Evolutionary conservation across 1,140 invertebrate genomes (phyloP).

Genomic region (Zeugodacus cucurbitae): DNA sequence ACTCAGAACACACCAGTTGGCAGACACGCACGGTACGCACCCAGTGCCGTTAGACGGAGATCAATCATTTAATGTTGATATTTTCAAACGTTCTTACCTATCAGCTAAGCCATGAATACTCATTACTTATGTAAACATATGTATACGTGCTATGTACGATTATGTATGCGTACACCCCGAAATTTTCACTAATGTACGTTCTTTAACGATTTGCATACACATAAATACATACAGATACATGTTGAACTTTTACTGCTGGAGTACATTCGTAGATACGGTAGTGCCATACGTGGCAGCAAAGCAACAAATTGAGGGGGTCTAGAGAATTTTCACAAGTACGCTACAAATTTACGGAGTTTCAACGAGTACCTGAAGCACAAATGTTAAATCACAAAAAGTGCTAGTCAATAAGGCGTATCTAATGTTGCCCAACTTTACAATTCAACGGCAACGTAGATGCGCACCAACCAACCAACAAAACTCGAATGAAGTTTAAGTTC

Average conservation of each 20-base stretch:
- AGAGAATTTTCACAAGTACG: conserved; percentile 35
- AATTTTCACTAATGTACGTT: background rate
- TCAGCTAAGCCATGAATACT: too few species aligned
- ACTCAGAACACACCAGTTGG: too few species aligned
- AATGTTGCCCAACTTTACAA: conserved; percentile 35
- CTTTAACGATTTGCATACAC: background rate
- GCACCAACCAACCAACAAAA: conserved; percentile 8
- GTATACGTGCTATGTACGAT: background rate
- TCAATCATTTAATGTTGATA: too few species aligned
- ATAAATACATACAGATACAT: background rate
- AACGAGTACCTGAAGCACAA: conserved; percentile 30
- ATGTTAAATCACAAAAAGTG: conserved; percentile 37
- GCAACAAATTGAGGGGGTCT: conserved; percentile 18
- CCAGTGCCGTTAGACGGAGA: too few species aligned
- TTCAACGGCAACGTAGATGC: background rate
- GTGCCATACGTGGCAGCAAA: background rate
- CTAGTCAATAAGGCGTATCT: conserved; percentile 34
- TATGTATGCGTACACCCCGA: background rate
- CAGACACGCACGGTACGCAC: too few species aligned
- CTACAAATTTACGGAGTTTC: conserved; percentile 34
- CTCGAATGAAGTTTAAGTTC: conserved; percentile 37
- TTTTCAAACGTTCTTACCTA: too few species aligned
- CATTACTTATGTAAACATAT: background rate
- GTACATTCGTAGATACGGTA: too few species aligned
- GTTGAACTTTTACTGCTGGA: too few species aligned